Percentiles rank a stretch among this genome's conserved stretches.
Evolutionary conservation across 2,888 invertebrate genomes (phyloP).

Genomic region (Drosophila cognata): DNA sequence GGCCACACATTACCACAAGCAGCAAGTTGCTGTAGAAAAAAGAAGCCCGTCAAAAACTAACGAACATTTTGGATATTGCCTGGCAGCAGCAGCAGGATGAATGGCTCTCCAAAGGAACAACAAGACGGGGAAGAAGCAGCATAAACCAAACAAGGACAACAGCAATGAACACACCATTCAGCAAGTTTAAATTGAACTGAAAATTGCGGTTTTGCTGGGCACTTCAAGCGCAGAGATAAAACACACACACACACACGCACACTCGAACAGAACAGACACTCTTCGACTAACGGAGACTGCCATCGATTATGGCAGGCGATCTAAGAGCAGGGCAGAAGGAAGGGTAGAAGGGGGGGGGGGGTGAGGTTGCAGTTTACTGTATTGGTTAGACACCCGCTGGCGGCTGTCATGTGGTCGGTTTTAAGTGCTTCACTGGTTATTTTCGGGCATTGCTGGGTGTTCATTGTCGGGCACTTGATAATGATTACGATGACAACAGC

Average conservation of each 20-base stretch:
- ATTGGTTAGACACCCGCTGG: conserved; percentile 39
- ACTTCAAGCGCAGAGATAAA: conserved; percentile 48
- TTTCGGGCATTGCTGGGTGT: conserved; percentile 63
- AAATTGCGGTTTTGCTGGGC: conserved; percentile 65
- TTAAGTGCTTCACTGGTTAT: conserved; percentile 78
- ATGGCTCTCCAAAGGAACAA: conserved; percentile 2
- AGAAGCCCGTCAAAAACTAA: conserved; percentile 4
- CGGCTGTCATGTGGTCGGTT: conserved; percentile 74
- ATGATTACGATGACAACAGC: conserved; percentile 72
- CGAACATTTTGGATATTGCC: conserved; percentile 5
- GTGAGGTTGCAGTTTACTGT: background rate
- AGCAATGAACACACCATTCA: conserved; percentile 67
- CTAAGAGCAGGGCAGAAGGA: conserved; percentile 20
- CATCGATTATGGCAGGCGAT: conserved; percentile 70
- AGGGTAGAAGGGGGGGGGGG: background rate
- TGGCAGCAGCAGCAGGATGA: background rate
- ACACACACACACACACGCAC: conserved; percentile 18
- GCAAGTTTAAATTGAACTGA: conserved; percentile 75
- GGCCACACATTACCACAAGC: background rate
- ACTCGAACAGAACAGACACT: background rate
- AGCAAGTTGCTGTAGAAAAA: background rate
- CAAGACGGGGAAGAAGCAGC: background rate
- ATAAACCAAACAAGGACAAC: conserved; percentile 9
- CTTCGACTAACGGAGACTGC: conserved; percentile 34
- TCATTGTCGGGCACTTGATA: conserved; percentile 70